Base-by-base conservation (phyloP, 2,888 invertebrate species). In the Acrobasis repandana region DNA sequence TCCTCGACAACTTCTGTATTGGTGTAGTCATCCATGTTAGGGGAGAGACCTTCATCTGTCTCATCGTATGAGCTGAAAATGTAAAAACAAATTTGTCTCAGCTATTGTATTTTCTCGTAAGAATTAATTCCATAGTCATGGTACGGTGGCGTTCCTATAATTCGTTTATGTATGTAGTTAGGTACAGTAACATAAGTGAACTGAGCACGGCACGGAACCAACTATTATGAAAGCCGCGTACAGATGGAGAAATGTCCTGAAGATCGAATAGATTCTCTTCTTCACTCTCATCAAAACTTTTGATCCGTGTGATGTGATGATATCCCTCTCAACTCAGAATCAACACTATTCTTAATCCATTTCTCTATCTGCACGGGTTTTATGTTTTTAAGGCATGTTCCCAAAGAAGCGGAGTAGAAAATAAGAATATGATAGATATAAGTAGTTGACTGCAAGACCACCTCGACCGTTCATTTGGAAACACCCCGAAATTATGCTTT, bases 31-130 rank as follows among this genome's bases (percentile, higher is more conserved):
- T 95, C 95, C 74, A 95, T 76, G 79, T 95, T 95, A 67, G 95
- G 95, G 64, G 95, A 95, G 66, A 95, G 90, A 68, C 94, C 95
- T 65, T 95, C 95, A 70, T 93, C 94, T 50, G 93, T 94, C 83
- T 94, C 94, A 94, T 94, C 94, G 93, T 94, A 94, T 80, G 94
- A 94, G 94, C 94, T 94, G 93, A 51, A 93, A 87, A 46, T 33
- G 16, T 63, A 56, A 54, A 67, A 54, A 60, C 43, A 58, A 54
- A 43, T 56, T 48, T 36, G 16, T 16, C 18, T 11, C 50, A 62
- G 14, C 28, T n/a, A 36, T 36, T 49, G 18, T 49, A 51, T 11
- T 43, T 43, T 6, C 43, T 5, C 4, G 43, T 5, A 43, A 36
- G 36, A 10, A 10, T 36, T 20, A 60, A 11, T 56, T 34, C 34